Percentiles rank a stretch among this genome's conserved stretches.
Conservation (phyloP, 2,113 vertebrate genomes). For the Channa argus region DNA sequence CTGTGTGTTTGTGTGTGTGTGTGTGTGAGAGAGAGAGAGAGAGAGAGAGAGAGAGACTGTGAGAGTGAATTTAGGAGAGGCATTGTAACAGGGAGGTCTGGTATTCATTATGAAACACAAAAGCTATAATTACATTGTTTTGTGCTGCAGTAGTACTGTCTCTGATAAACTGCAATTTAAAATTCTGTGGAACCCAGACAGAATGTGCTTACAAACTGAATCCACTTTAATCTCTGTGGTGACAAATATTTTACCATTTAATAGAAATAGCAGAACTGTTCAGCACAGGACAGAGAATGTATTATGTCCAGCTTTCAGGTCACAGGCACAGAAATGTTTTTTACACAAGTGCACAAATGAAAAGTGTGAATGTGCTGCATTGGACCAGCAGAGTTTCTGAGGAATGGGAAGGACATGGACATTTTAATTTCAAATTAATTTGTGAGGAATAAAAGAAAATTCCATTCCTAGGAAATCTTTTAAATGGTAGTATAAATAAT, state of each 20-base stretch:
- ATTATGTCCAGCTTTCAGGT: constrained; percentile 47
- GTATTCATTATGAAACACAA: constrained; percentile 18
- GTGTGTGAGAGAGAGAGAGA: no score
- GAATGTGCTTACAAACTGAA: neutral
- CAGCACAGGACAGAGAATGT: constrained; percentile 33
- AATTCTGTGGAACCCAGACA: neutral
- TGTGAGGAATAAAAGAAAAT: neutral
- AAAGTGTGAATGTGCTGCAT: neutral
- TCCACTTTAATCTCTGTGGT: neutral
- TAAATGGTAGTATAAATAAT: no score
- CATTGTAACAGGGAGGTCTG: constrained; percentile 36
- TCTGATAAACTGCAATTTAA: constrained; percentile 13
- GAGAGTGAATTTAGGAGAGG: constrained; percentile 12
- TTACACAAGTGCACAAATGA: neutral
- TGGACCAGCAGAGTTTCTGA: constrained; percentile 8
- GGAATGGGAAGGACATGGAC: neutral
- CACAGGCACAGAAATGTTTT: constrained; percentile 30
- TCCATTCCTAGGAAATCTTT: neutral
- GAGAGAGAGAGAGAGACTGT: neutral
- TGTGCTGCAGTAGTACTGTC: constrained; percentile 1
- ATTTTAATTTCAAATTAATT: neutral
- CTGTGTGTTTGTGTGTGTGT: neutral
- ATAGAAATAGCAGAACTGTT: constrained; percentile 2
- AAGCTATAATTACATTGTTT: constrained; percentile 20
- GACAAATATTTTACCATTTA: constrained; percentile 3